phyloP scores from a whole-genome alignment of 2,888 invertebrate genomes.

The Oxystoma pomonae region DNA sequence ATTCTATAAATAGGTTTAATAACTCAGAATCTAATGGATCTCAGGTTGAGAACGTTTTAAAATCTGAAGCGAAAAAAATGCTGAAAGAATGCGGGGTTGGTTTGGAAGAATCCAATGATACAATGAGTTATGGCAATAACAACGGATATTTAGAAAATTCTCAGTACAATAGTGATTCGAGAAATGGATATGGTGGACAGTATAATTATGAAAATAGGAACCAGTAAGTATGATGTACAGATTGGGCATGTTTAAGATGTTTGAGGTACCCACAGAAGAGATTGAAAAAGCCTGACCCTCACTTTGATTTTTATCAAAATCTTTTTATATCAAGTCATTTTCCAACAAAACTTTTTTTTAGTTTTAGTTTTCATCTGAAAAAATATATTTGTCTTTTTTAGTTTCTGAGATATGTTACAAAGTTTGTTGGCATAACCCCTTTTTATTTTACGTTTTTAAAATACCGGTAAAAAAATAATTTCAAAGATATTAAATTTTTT shows the following conservation, averaged over 20 bases:
- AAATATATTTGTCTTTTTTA: too few relatives aligned
- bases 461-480: too few relatives aligned
- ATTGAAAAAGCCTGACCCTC: too few relatives aligned
- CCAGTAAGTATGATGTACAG: background rate
- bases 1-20: slow-evolving; percentile 12
- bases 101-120: slow-evolving; percentile 11
- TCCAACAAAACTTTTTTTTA: too few relatives aligned
- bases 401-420: too few relatives aligned
- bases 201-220: slow-evolving; percentile 10
- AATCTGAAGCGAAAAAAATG: slow-evolving; percentile 34
- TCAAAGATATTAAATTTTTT: too few relatives aligned
- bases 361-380: background rate
- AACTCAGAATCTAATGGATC: slow-evolving; percentile 2
- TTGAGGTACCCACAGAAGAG: too few relatives aligned
- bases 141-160: too few relatives aligned
- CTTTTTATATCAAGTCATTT: too few relatives aligned
- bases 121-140: background rate
- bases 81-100: slow-evolving; percentile 37
- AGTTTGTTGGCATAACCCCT: too few relatives aligned
- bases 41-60: slow-evolving; percentile 27
- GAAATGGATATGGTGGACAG: background rate
- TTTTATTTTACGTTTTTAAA: too few relatives aligned
- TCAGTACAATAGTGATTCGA: background rate
- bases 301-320: too few relatives aligned
- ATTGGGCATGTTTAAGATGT: background rate